Evolutionary conservation across 2,797 vertebrate species (phyloP), one percentile per base, ranked within the genome.

Genomic region (Garrulus glandarius): DNA sequence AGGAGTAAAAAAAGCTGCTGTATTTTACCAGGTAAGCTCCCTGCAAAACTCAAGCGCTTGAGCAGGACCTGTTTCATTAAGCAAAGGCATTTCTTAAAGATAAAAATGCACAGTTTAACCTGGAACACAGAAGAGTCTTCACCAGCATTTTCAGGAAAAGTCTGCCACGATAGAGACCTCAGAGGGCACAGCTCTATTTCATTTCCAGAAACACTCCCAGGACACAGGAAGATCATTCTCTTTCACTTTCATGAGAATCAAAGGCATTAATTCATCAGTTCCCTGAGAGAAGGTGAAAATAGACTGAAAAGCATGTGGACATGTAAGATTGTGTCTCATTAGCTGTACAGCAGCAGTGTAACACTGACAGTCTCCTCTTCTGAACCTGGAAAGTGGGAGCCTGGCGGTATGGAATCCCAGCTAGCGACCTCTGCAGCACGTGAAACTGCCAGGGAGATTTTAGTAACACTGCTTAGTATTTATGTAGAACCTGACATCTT

Each of bases 61-160:
- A 79, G 63, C 11, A 61, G 34, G 23, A 81, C 46, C 32, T 19
- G 39, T n/a, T 87, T 87, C 34, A 43, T 39, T 61, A 89, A 76
- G 29, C 2, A 4, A 92, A 49, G 32, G 7, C 21, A 34, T 34
- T 81, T 83, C 64, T 69, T 64, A 39, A 60, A 90, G 39, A 78
- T 13, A 85, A 86, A 89, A 55, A 10, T 4, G 15, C 29, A 68
- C 20, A 30, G 32, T 77, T 85, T 50, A 77, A 67, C 84, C 32
- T 44, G 22, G 79, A 95, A 88, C 23, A 64, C 2, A 0, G 41
- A 55, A 61, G 13, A 70, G 27, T 34, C 52, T 60, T 92, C 53
- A 80, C 69, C 55, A 74, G n/a, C 8, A 13, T 65, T 81, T 85
- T 86, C 39, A 92, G 65, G 82, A 84, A 29, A 91, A 95, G 69